phyloP scores from a whole-genome alignment of 2,113 vertebrate genomes.

The Carassius carassius region DNA sequence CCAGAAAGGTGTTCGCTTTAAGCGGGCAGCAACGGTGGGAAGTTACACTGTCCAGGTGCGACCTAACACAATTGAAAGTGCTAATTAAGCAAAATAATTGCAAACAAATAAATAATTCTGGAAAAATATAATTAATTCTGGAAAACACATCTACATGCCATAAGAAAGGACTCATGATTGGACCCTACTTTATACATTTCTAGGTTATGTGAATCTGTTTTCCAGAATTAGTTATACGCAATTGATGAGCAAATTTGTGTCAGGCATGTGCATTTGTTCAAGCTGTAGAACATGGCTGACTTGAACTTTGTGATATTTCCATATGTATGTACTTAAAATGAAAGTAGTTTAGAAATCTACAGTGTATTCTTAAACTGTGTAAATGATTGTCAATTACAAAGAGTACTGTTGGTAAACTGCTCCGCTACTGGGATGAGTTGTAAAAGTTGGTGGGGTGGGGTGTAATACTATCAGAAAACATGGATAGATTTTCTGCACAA shows the following conservation, averaged over 20 bases:
- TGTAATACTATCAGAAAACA: too few relatives aligned
- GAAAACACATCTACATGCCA: background rate
- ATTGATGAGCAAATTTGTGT: too few relatives aligned
- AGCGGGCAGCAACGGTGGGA: conserved; percentile 86
- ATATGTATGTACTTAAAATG: too few relatives aligned
- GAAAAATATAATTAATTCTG: background rate
- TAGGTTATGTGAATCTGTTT: background rate
- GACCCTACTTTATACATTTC: background rate
- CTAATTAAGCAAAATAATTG: background rate
- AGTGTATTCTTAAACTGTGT: too few relatives aligned
- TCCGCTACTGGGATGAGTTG: too few relatives aligned
- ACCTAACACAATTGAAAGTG: background rate
- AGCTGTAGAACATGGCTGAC: too few relatives aligned
- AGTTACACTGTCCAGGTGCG: conserved; percentile 95
- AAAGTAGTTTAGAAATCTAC: too few relatives aligned
- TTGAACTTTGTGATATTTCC: too few relatives aligned
- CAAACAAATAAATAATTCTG: background rate
- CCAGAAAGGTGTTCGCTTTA: conserved; percentile 87
- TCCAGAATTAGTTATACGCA: too few relatives aligned
- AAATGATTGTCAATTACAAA: too few relatives aligned
- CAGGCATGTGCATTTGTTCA: background rate
- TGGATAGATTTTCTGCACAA: background rate
- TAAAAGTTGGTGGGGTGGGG: background rate
- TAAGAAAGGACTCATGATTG: background rate
- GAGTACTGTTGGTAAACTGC: too few relatives aligned